Base-by-base conservation (phyloP, 1,140 invertebrate genomes). In the Zaprionus capensis region DNA sequence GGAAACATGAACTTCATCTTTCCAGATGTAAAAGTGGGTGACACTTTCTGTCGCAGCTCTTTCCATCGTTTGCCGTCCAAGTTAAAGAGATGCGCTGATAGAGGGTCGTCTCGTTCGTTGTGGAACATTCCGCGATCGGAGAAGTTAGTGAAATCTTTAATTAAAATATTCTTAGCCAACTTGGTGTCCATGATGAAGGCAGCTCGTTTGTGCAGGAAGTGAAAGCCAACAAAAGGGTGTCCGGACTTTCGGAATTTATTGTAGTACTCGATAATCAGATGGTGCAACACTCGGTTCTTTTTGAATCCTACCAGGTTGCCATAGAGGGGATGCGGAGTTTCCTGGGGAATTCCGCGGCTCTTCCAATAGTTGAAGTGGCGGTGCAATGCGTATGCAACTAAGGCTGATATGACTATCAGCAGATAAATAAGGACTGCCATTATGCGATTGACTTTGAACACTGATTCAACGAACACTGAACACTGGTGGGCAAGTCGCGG, bases 111-210 rank as follows among this genome's bases (percentile, higher is more conserved):
- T 24, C 93, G 80, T 22, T 93, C 93, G 68, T 94, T 93, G 36
- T 93, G 86, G 38, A 90, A 87, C 0, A 93, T n/a, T 0, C 93
- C 93, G 31, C 94, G 94, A 79, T 94, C 93, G 9, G 83, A 63
- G 63, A 95, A 95, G 38, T 92, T 74, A 15, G 92, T 74, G 59
- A 95, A 95, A 70, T 95, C 94, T 75, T 94, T 95, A 2, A 94
- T 93, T 5, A 95, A 76, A 5, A 95, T 92, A 34, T 93, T 88
- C 71, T 93, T 94, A 1, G 93, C 85, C 14, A 95, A 76, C 55
- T 82, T 74, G 2, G 73, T 57, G 44, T 87, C 83, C 0, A 79
- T 67, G 1, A 81, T 17, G 20, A 80, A 4, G 0, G 26, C 68
- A 14, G 38, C 14, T 15, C 38, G 57, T 6, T 64, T 75, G 0